Conservation (phyloP, 2,113 vertebrate genomes). For the Thunnus thynnus region DNA sequence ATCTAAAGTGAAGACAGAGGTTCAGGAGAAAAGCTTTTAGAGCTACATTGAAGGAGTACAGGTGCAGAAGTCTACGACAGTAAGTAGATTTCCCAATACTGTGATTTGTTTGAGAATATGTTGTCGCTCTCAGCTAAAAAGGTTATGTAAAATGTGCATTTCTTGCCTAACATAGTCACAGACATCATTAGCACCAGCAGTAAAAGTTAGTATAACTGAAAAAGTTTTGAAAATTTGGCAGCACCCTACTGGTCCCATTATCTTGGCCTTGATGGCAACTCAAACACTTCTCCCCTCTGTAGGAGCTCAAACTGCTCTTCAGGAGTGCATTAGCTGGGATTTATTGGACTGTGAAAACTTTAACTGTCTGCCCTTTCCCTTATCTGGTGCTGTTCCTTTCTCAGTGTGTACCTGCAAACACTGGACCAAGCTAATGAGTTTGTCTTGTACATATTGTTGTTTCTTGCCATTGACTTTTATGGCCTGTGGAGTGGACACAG, state of each 20-base stretch:
- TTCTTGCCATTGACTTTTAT: slow-evolving; percentile 84
- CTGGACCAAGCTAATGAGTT: slow-evolving; percentile 71
- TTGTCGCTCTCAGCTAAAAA: neutral
- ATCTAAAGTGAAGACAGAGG: slow-evolving; percentile 35
- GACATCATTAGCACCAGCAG: neutral
- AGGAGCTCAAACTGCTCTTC: slow-evolving; percentile 51
- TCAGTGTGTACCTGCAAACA: slow-evolving; percentile 74
- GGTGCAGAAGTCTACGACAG: neutral
- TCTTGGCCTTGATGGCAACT: slow-evolving; percentile 38
- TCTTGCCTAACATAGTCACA: neutral
- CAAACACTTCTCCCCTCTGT: slow-evolving; percentile 20
- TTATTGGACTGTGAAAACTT: slow-evolving; percentile 67
- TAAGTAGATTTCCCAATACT: slow-evolving; percentile 45
- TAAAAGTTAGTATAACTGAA: too few species aligned
- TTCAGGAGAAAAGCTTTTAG: slow-evolving; percentile 60
- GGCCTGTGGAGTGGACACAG: slow-evolving; percentile 40
- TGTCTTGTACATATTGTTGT: slow-evolving; percentile 73
- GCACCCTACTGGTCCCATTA: slow-evolving; percentile 47
- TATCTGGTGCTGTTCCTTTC: slow-evolving; percentile 68
- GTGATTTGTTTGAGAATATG: neutral
- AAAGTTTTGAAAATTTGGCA: too few species aligned
- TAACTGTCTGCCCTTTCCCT: slow-evolving; percentile 60
- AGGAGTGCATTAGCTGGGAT: slow-evolving; percentile 71
- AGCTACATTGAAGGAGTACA: slow-evolving; percentile 25
- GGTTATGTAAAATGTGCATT: neutral